A percentile compares a stretch with the other conserved stretches of the same genome.
phyloP scores from a whole-genome alignment of 2,113 vertebrate genomes.

The Ictalurus furcatus region DNA sequence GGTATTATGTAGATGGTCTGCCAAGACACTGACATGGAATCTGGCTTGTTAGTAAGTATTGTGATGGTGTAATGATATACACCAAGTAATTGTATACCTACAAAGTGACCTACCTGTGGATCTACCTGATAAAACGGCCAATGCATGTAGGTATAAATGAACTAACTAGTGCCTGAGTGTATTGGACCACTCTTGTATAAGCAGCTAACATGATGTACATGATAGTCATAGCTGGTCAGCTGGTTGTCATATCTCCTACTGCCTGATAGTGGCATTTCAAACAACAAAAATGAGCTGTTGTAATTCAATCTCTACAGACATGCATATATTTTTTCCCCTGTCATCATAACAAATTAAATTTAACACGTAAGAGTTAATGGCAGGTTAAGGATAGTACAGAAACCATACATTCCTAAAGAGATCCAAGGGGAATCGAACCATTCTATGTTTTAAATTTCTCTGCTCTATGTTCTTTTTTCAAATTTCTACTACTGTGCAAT shows the following conservation, averaged over 20 bases:
- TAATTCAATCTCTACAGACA: background rate
- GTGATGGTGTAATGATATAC: background rate
- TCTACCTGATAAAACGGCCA: background rate
- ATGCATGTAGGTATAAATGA: background rate
- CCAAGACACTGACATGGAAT: background rate
- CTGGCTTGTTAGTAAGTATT: background rate
- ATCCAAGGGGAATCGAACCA: conserved; percentile 31
- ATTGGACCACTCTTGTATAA: background rate
- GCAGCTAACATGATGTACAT: background rate
- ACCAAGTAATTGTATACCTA: background rate
- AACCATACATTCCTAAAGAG: conserved; percentile 38
- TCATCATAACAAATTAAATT: conserved; percentile 44
- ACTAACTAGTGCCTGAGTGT: background rate
- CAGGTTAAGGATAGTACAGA: background rate
- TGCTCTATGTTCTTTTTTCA: conserved; percentile 68
- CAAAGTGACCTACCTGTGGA: background rate
- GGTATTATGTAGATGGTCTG: background rate
- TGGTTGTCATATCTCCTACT: background rate
- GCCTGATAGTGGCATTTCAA: background rate
- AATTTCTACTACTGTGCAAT: conserved; percentile 77
- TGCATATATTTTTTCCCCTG: background rate
- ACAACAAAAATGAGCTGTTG: background rate
- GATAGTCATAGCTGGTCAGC: background rate
- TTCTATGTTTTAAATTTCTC: conserved; percentile 61
- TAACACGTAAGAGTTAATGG: background rate